These are phyloP conservation scores for Oxytorus armatus DNA, from an alignment of 2,888 invertebrate species.

Conservation along the genomic window DNA sequence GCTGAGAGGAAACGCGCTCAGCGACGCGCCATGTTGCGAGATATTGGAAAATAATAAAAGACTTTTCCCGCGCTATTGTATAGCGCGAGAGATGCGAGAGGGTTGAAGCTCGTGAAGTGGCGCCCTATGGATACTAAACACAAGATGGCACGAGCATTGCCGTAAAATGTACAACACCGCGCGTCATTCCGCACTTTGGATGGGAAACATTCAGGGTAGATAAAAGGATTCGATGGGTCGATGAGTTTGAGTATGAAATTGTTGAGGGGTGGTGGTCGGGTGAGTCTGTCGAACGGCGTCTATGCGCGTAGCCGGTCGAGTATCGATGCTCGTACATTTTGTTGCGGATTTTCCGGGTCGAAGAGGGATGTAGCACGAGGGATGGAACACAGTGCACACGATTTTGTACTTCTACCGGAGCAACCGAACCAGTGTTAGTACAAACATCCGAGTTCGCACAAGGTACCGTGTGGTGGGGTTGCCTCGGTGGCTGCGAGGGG, in stretches of 20 bases:
- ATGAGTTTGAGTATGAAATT: conserved; percentile 19
- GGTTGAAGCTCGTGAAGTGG: conserved; percentile 29
- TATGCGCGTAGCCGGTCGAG: conserved; percentile 55
- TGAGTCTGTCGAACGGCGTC: conserved; percentile 57
- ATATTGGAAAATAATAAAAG: conserved; percentile 78
- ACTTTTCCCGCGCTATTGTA: conserved; percentile 63
- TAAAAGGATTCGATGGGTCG: neutral
- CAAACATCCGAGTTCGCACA: conserved; percentile 32
- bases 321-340: conserved; percentile 72
- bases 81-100: too few relatives aligned
- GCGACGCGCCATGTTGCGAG: too few relatives aligned
- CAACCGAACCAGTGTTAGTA: conserved; percentile 40
- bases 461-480: conserved; percentile 23
- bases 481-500: neutral
- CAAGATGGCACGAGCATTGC: conserved; percentile 9
- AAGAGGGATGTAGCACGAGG: conserved; percentile 19
- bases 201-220: conserved; percentile 30
- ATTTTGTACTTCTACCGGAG: conserved; percentile 34
- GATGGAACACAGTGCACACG: conserved; percentile 26
- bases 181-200: conserved; percentile 36
- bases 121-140: conserved; percentile 43
- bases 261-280: conserved; percentile 28
- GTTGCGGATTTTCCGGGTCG: conserved; percentile 70
- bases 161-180: neutral
- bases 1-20: too few relatives aligned